Conservation (phyloP, 2,797 vertebrate genomes). For the Anas acuta region DNA sequence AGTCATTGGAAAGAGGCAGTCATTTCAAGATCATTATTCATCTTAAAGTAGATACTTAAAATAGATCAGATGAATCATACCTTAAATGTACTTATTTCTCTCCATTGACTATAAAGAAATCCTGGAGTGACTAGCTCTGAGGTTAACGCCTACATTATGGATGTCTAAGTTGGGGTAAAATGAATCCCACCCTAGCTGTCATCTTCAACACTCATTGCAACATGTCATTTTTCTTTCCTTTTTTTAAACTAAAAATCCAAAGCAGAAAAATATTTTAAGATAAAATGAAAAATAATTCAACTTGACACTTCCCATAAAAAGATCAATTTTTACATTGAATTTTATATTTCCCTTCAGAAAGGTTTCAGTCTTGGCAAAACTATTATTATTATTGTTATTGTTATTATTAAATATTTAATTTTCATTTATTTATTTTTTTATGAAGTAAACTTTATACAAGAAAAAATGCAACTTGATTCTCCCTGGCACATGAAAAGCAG, state of each 20-base stretch:
- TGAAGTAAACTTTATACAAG: background rate
- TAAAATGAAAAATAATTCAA: background rate
- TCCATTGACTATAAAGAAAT: background rate
- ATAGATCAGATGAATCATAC: background rate
- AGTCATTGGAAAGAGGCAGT: background rate
- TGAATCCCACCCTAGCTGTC: background rate
- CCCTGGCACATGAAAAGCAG: background rate
- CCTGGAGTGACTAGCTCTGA: background rate
- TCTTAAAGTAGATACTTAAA: conserved; percentile 25
- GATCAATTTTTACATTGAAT: background rate
- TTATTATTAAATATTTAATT: too few species aligned
- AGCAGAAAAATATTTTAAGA: background rate
- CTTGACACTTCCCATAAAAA: background rate
- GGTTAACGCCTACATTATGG: background rate
- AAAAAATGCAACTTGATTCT: background rate
- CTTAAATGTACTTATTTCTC: conserved; percentile 1
- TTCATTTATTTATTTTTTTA: background rate
- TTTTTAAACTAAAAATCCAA: background rate
- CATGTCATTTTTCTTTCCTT: background rate
- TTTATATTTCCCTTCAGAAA: background rate
- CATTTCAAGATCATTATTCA: background rate
- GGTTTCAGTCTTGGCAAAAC: background rate
- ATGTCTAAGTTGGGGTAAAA: conserved; percentile 17
- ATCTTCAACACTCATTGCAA: background rate
- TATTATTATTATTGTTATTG: too few species aligned